A percentile compares a stretch with the other conserved stretches of the same genome.
Conservation (phyloP, 1,140 invertebrate species). For the Colletes gigas region DNA sequence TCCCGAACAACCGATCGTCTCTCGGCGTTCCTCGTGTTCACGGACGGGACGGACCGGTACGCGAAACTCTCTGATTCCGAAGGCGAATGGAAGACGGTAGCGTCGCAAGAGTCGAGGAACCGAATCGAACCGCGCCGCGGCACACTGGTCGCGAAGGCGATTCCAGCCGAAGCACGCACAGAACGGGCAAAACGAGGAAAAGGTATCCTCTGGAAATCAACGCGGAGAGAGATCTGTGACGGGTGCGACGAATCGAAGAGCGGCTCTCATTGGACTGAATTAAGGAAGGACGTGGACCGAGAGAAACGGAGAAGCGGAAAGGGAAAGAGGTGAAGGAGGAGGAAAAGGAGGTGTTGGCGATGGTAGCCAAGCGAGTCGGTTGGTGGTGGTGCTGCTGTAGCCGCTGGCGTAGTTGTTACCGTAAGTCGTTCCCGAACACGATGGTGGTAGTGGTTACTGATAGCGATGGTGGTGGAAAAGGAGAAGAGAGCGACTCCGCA, state of each 20-base stretch:
- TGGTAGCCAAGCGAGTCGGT: slow-evolving; percentile 43
- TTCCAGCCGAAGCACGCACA: background rate
- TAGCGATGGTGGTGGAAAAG: slow-evolving; percentile 65
- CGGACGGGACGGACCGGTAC: slow-evolving; percentile 17
- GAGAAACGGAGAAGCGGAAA: slow-evolving; percentile 70
- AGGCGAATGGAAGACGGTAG: background rate
- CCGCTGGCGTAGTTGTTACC: slow-evolving; percentile 36
- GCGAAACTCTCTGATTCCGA: slow-evolving; percentile 11
- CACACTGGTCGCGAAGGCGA: slow-evolving; percentile 1
- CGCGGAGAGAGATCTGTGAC: slow-evolving; percentile 49
- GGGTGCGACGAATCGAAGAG: slow-evolving; percentile 69
- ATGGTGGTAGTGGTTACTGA: slow-evolving; percentile 54
- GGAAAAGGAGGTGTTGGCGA: slow-evolving; percentile 68
- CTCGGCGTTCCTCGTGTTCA: background rate
- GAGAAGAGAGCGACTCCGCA: slow-evolving; percentile 65
- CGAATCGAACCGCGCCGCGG: background rate
- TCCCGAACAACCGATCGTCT: slow-evolving; percentile 1
- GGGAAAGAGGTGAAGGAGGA: slow-evolving; percentile 61
- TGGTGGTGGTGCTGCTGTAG: slow-evolving; percentile 36
- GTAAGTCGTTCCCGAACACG: slow-evolving; percentile 37
- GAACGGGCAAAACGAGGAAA: background rate
- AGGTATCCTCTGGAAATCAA: slow-evolving; percentile 35
- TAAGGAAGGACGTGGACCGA: slow-evolving; percentile 77
- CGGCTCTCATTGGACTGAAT: slow-evolving; percentile 79
- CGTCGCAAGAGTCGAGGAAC: slow-evolving; percentile 4